Conservation (phyloP, 2,888 invertebrate genomes). For the Lypha dubia region DNA sequence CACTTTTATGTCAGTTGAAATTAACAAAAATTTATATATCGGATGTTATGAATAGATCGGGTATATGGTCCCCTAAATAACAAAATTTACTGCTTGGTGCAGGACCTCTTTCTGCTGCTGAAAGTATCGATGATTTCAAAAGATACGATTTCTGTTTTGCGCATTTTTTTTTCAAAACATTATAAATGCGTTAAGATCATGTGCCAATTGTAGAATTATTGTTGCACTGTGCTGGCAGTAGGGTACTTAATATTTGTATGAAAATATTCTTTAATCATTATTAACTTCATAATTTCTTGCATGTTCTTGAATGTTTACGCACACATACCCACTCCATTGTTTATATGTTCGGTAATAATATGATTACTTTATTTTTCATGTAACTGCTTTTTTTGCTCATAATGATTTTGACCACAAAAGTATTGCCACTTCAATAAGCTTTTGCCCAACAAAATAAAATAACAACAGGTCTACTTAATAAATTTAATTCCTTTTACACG, state of each 20-base stretch:
- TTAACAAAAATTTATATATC: neutral
- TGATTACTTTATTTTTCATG: neutral
- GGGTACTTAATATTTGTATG: neutral
- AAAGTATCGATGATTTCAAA: no score
- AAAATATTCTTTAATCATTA: neutral
- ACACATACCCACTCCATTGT: neutral
- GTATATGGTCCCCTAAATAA: no score
- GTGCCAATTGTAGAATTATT: no score
- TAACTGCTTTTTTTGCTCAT: neutral
- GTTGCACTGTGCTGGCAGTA: neutral
- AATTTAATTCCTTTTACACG: conserved; percentile 36
- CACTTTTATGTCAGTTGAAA: conserved; percentile 16
- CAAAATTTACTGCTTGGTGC: no score
- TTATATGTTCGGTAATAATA: conserved; percentile 1
- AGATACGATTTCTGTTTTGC: no score
- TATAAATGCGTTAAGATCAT: no score
- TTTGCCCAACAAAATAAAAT: conserved; percentile 25
- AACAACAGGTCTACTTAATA: neutral
- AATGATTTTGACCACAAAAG: conserved; percentile 66
- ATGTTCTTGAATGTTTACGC: neutral
- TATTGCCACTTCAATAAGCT: conserved; percentile 66
- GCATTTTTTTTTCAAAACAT: no score
- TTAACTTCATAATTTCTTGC: neutral
- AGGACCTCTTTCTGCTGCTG: no score
- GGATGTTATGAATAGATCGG: neutral